Evolutionary conservation across 1,140 invertebrate species (phyloP).

Genomic region (Paralvinella palmiformis): DNA sequence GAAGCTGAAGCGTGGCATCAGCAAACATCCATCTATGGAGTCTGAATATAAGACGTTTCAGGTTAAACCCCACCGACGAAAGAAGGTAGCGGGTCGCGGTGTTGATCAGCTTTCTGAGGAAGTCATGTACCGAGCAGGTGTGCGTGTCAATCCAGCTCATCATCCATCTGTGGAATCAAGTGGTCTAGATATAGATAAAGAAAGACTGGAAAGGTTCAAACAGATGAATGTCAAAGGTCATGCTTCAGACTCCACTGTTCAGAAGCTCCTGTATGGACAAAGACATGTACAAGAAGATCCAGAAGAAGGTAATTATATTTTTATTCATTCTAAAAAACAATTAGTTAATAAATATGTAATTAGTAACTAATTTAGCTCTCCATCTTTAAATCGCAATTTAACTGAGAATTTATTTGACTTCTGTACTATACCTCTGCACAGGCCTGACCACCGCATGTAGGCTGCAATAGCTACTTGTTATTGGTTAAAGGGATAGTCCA

Average conservation of each 20-base stretch:
- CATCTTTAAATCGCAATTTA: too few species aligned
- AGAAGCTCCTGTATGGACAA: conserved; percentile 39
- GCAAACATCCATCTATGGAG: conserved; percentile 30
- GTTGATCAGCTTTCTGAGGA: conserved; percentile 2
- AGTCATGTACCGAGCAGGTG: neutral
- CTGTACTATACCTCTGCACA: too few species aligned
- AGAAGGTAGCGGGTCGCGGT: neutral
- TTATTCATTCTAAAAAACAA: too few species aligned
- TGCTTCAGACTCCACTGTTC: conserved; percentile 42
- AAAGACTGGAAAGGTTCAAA: conserved; percentile 31
- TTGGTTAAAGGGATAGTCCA: too few species aligned
- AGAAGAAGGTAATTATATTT: neutral
- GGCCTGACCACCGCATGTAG: too few species aligned
- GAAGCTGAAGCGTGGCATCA: conserved; percentile 23
- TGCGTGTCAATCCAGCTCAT: conserved; percentile 16
- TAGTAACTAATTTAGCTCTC: too few species aligned
- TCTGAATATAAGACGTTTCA: conserved; percentile 22
- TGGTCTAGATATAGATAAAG: conserved; percentile 28
- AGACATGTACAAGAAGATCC: conserved; percentile 7
- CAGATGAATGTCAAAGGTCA: conserved; percentile 37
- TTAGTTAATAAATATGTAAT: too few species aligned
- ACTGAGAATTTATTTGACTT: too few species aligned
- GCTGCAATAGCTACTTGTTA: too few species aligned
- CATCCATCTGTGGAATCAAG: conserved; percentile 35
- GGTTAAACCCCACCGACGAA: neutral